These are phyloP conservation scores for Papilio polyxenes DNA, from an alignment of 1,140 invertebrate genomes.

Conservation along the genomic window DNA sequence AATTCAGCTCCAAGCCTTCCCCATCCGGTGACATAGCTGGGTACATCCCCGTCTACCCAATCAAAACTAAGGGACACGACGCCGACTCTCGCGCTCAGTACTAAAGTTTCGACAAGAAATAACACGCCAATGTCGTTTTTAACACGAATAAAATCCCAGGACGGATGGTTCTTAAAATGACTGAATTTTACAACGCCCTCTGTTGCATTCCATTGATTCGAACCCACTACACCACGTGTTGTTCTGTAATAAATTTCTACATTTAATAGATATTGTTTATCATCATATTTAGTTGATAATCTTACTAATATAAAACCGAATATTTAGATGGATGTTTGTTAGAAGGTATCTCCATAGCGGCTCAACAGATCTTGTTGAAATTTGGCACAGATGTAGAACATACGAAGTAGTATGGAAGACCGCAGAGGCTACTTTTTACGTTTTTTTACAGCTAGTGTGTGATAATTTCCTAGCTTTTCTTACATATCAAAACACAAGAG, in stretches of 20 bases:
- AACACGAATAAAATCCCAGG: constrained; percentile 40
- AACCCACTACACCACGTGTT: constrained; percentile 49
- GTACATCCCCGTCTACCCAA: constrained; percentile 39
- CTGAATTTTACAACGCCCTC: constrained; percentile 40
- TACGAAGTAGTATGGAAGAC: too few species aligned
- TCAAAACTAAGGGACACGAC: constrained; percentile 44
- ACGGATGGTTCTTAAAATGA: constrained; percentile 45
- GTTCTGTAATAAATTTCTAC: not conserved
- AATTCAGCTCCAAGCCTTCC: constrained; percentile 40
- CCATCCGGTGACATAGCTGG: constrained; percentile 53
- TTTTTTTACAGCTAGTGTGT: too few species aligned
- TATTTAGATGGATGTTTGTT: too few species aligned
- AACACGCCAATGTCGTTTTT: constrained; percentile 55
- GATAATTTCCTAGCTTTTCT: too few species aligned
- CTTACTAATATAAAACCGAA: too few species aligned
- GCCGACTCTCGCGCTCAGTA: constrained; percentile 36
- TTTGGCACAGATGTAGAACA: too few species aligned
- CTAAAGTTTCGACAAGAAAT: constrained; percentile 35
- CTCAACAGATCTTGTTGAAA: too few species aligned
- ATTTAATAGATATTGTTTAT: not conserved
- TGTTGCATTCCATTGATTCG: constrained; percentile 48
- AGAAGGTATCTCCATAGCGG: too few species aligned
- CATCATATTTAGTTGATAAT: too few species aligned
- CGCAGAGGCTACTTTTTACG: too few species aligned
- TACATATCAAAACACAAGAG: not conserved